Evolutionary conservation across 2,113 vertebrate genomes (phyloP), one percentile per base, ranked within the genome.

Genomic region (Epinephelus cyanopodus): DNA sequence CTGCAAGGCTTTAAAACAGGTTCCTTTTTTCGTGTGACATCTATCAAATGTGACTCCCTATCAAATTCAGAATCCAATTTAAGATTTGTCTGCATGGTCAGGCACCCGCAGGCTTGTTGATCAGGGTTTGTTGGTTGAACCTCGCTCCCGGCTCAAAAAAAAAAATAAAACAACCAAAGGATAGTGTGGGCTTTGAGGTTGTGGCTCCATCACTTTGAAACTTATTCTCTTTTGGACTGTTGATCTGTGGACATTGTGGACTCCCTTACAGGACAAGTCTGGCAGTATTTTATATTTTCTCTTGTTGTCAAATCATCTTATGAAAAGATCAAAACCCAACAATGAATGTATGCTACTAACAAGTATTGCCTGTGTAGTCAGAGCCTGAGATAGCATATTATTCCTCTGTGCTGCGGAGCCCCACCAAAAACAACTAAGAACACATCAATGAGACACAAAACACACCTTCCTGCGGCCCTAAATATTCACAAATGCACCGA

Each of bases 301-400:
- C 50, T 63, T 19, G 15, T 39, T 5, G 29, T 33, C 1, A 63
- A 60, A 63, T 64, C 57, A 48, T 7, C n/a, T 53, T 21, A 57
- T 18, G 23, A 23, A 77, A 56, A 73, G 61, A 72, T 42, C 12
- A 61, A 84, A 67, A 62, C 27, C 29, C 60, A 23, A 48, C 17
- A 21, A 66, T 42, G 21, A 72, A 25, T 53, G 61, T 17, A 37
- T 67, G 37, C 62, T 18, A 3, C 21, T 29, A 62, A 27, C 42
- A 66, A 52, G 61, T 39, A 21, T n/a, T 27, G n/a, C 56, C 57
- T 45, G 25, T 25, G 62, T 6, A 75, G 58, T 6, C 27, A 21
- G 18, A 37, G 47, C 53, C 33, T 18, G 60, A 45, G 45, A 37
- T 6, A 11, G 52, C 3, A 54, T 9, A 27, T 81, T 60, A 39